Conservation (phyloP, 1,140 invertebrate species). For the Periplaneta americana region DNA sequence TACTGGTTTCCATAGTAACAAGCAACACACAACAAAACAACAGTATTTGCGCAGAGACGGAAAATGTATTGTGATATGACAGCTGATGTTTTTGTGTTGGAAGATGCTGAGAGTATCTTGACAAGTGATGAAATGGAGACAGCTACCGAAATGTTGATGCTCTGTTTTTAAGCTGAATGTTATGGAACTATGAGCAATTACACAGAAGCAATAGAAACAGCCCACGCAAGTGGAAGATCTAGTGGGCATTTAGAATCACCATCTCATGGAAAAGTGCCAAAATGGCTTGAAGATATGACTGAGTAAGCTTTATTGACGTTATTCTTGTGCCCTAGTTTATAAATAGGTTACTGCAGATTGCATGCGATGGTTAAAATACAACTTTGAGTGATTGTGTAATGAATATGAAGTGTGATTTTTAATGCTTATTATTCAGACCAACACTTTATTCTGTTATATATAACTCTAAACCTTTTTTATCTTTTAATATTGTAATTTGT, state of each 20-base stretch:
- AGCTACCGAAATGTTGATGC: background rate
- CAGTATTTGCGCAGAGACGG: background rate
- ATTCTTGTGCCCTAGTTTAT: background rate
- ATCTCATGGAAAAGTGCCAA: slow-evolving; percentile 9
- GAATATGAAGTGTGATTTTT: too few species aligned
- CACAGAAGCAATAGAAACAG: background rate
- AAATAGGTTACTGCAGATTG: background rate
- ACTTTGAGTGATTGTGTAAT: too few species aligned
- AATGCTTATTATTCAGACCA: too few species aligned
- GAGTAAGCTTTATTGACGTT: slow-evolving; percentile 3
- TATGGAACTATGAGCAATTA: background rate
- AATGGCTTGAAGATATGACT: slow-evolving; percentile 16
- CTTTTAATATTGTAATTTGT: too few species aligned
- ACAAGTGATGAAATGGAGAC: background rate
- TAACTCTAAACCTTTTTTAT: too few species aligned
- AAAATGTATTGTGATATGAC: background rate
- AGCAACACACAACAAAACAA: background rate
- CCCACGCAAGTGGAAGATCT: background rate
- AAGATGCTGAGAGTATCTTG: background rate
- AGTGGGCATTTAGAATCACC: background rate
- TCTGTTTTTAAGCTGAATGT: too few species aligned
- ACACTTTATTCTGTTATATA: too few species aligned
- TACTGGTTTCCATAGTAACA: background rate
- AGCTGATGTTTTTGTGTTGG: background rate
- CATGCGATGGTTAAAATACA: too few species aligned